Evolutionary conservation across 2,797 vertebrate species (phyloP), one percentile per base, ranked within the genome.

Genomic region (Malurus splendens): DNA sequence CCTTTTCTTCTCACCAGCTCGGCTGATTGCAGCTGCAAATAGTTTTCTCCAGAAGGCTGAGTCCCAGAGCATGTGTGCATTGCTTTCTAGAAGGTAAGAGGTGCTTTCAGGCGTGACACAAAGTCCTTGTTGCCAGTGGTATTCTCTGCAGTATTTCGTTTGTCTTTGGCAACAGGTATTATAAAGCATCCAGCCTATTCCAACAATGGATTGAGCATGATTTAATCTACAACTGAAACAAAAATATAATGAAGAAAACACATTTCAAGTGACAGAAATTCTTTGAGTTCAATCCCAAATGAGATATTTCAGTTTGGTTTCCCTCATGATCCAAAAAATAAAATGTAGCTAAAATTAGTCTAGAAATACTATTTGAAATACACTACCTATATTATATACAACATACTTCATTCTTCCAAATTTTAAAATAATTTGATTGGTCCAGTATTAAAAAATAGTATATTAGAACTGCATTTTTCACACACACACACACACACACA

Each of bases 211-310:
- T 30, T 48, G 20, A 89, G 51, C 44, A 56, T 22, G 12, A 28
- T 75, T 82, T 66, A 79, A 42, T 77, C 65, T 74, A 16, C 25
- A 50, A 20, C 14, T 77, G 41, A 78, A 83, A 9, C 18, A 72
- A 82, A 91, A 66, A 44, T 36, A 14, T 28, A 50, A 74, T 32
- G 15, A 86, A 73, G n/a, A 73, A 84, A 77, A 90, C 50, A 8
- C 3, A 30, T 79, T 90, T 87, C 30, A 64, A 7, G 7, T n/a
- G 54, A 50, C 45, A 81, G 39, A 48, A 60, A 76, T 39, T n/a
- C 25, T 90, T 86, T 83, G 30, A 1, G 1, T 41, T 72, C 25
- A 50, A 10, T 42, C n/a, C 18, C n/a, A 78, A 24, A 61, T 38
- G 14, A 84, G 33, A 10, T 56, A 48, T 18, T 84, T 61, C 60